Conservation (phyloP, 2,113 vertebrate species). For the Turdus rufiventris region DNA sequence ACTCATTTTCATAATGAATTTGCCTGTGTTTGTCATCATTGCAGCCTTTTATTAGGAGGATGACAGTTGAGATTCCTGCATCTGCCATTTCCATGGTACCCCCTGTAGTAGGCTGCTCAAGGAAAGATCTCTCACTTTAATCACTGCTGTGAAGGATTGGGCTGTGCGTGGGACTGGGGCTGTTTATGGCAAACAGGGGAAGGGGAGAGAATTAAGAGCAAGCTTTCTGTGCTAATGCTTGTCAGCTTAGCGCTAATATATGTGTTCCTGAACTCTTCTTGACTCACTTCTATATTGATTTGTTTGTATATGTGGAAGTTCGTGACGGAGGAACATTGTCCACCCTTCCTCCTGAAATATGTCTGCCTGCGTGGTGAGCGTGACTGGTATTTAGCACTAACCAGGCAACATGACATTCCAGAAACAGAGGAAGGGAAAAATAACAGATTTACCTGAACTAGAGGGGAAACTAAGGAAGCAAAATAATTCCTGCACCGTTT, state of each 20-base stretch:
- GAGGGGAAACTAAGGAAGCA: not conserved
- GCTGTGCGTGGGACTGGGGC: not conserved
- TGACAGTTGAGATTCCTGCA: not conserved
- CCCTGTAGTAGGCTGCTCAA: not conserved
- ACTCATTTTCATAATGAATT: constrained; percentile 10
- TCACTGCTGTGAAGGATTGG: not conserved
- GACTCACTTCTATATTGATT: not conserved
- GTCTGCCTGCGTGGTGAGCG: not conserved
- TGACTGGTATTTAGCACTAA: not conserved
- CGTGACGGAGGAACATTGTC: not conserved
- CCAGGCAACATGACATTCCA: not conserved
- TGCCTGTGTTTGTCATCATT: not conserved
- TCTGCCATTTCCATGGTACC: not conserved
- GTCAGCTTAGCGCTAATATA: not conserved
- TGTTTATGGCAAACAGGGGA: not conserved
- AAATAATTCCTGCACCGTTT: not conserved
- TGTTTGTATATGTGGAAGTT: not conserved
- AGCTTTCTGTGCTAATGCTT: not conserved
- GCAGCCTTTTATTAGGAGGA: not conserved
- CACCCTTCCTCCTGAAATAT: not conserved
- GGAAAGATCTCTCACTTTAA: not conserved
- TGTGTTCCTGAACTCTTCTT: not conserved
- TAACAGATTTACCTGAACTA: not conserved
- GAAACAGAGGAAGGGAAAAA: not conserved
- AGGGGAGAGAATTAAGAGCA: not conserved